phyloP scores from a whole-genome alignment of 2,113 vertebrate species.

The Megalops atlanticus region DNA sequence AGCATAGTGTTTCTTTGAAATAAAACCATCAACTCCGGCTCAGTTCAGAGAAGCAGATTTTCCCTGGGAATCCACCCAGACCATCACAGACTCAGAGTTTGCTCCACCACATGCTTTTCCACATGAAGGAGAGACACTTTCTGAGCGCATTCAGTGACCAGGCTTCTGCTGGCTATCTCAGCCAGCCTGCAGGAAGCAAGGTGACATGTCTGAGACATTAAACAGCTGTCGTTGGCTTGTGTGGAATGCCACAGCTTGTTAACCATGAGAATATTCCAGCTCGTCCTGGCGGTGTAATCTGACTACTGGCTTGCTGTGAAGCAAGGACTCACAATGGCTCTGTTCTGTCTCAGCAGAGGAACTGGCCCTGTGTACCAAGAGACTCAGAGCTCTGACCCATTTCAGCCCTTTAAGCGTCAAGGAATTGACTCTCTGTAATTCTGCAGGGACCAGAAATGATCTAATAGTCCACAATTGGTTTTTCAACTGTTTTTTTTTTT shows the following conservation, averaged over 20 bases:
- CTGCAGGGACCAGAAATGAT: neutral
- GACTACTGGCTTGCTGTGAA: neutral
- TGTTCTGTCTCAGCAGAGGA: neutral
- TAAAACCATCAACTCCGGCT: too few species aligned
- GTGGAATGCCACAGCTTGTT: neutral
- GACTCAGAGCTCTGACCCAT: neutral
- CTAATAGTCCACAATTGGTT: neutral
- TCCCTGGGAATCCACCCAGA: too few species aligned
- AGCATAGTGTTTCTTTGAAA: too few species aligned
- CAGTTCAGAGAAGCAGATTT: too few species aligned
- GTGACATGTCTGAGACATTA: neutral
- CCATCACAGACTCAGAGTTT: too few species aligned
- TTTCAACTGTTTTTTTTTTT: neutral
- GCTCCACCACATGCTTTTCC: too few species aligned
- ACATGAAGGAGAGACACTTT: too few species aligned
- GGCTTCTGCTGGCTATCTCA: neutral
- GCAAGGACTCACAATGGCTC: neutral
- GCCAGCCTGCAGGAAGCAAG: neutral
- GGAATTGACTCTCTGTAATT: conserved; percentile 1
- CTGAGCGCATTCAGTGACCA: too few species aligned
- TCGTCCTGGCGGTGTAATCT: neutral
- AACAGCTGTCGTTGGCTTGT: neutral
- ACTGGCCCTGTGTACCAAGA: too few species aligned
- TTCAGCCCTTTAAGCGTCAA: neutral
- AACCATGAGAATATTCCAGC: neutral